Conservation (phyloP, 2,113 vertebrate species). For the Aramus guarauna region DNA sequence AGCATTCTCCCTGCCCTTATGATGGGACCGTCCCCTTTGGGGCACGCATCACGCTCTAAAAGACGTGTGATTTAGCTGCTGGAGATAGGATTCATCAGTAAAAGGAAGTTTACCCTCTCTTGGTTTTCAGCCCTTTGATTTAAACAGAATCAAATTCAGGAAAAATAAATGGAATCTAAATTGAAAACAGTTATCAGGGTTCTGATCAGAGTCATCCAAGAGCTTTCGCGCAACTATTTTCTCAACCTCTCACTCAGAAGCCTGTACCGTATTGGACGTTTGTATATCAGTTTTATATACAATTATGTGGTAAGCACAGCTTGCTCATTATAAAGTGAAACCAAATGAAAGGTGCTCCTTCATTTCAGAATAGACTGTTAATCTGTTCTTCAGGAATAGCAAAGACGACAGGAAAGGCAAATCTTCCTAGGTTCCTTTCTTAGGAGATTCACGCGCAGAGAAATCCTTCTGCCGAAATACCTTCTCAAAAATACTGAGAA, state of each 20-base stretch:
- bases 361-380: neutral
- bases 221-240: neutral
- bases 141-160: neutral
- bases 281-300: neutral
- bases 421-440: neutral
- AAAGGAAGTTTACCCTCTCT: neutral
- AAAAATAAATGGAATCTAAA: neutral
- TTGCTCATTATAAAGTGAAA: neutral
- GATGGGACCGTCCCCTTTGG: neutral
- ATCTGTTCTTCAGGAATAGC: neutral
- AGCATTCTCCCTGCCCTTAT: neutral
- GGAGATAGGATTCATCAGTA: neutral
- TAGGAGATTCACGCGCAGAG: neutral
- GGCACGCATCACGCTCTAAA: neutral
- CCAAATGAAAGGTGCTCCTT: neutral
- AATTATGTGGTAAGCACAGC: neutral
- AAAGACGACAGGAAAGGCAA: neutral
- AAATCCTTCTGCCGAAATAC: neutral
- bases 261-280: rapidly evolving
- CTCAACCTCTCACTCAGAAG: neutral
- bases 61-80: neutral
- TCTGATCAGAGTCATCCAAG: neutral
- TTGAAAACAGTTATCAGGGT: neutral
- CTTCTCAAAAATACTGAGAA: neutral
- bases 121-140: neutral